Base-by-base conservation (phyloP, 2,888 invertebrate genomes). In the Adela reaumurella region DNA sequence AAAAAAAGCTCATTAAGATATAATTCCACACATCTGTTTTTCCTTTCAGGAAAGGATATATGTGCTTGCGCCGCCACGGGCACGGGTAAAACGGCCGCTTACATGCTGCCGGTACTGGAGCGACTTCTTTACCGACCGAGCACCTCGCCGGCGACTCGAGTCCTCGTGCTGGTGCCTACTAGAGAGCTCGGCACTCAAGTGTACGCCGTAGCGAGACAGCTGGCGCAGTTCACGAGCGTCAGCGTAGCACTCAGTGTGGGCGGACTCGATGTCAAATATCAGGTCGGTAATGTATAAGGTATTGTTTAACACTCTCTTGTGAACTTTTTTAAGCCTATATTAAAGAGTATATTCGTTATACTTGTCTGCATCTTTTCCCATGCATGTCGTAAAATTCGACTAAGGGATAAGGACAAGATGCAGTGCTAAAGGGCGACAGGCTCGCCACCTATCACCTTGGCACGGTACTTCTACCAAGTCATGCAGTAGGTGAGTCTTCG, bases 51-150 rank as follows among this genome's bases (percentile, higher is more conserved):
- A 16, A 86, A 92, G 59, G 99, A 99, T 70, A 88, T 99, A 57
- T 98, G 97, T 74, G 99, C 97, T 10, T 99, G 98, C 81, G 98
- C 99, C 20, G 97, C 97, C 0, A 99, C 98, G 0, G 99, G 99
- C 47, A 90, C 93, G 6, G 97, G 98, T 48, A 99, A 99, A 82
- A 99, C 99, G 0, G 97, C 96, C 0, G 98, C 99, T 0, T 99
- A 97, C 69, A 97, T 99, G 94, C 74, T 99, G 57, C 99, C 99
- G 0, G 95, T 97, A 2, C 65, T 99, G 48, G 99, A 99, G 74
- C 83, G 98, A 53, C 81, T 99, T 52, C 70, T 98, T 11, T 97
- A 92, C 68, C 87, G 92, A 57, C 90, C 96, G 0, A 74, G 83
- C 49, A 81, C 84, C 50, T 8, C 35, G 83, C 94, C 0, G 81